Base-by-base conservation (phyloP, 2,113 vertebrate species). In the Alces alces region DNA sequence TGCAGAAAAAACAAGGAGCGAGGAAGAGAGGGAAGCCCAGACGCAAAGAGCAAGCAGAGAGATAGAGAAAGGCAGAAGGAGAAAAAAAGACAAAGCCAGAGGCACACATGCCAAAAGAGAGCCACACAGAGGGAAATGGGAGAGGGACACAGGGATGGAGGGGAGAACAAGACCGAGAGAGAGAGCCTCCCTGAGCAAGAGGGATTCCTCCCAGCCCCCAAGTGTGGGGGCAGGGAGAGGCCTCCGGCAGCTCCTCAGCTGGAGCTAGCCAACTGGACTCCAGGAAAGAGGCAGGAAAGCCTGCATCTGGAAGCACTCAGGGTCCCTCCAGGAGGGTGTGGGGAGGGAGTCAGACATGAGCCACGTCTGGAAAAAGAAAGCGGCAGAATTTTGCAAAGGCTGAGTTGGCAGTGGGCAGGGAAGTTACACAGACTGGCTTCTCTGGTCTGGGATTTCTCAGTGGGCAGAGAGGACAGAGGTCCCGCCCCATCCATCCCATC, bases 201-300 rank as follows among this genome's bases (percentile, higher is more conserved):
- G 15, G 60, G 39, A n/a, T 13, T 50, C 36, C 16, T 28, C 52
- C 64, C 43, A 28, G 33, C 19, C 10, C 25, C 7, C 0, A 11
- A n/a, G 33, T 25, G 17, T n/a, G 30, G 80, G n/a, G 36, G 2
- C 7, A 11, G 45, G 52, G 52, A 33, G 33, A 58, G 43, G 76
- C 58, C 64, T 7, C 2, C 1, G 84, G 82, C 86, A 39, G 66
- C 80, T 88, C 36, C 58, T 64, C 28, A 0, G 39, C 52, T 43
- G 66, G 45, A 23, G 19, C 83, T 76, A 33, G 95, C 90, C 52
- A 50, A 79, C 98, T 73, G 92, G 94, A 60, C 87, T 96, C 91
- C 0, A 0, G 64, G 33, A 95, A 55, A 33, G 86, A 93, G 84
- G 52, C 45, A 33, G 58, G 12, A 91, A 73, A 64, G 0, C 58